Evolutionary conservation across 2,888 invertebrate genomes (phyloP).

Genomic region (Exephanes ischioxanthus): DNA sequence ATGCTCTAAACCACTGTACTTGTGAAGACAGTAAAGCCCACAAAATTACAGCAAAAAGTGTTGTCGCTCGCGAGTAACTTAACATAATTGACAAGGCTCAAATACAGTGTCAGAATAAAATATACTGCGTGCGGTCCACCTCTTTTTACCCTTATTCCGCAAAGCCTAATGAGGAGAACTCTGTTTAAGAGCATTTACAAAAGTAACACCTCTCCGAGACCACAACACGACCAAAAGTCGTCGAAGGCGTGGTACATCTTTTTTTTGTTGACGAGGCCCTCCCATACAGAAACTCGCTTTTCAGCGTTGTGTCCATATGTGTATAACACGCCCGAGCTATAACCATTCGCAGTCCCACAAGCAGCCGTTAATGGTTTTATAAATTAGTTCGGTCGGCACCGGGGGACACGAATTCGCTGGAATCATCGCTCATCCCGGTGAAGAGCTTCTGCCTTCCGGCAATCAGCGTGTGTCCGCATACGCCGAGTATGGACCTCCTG

Average conservation of each 20-base stretch:
- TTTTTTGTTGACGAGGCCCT: slow-evolving; percentile 47
- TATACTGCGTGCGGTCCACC: neutral
- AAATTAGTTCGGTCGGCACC: slow-evolving; percentile 70
- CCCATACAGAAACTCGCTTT: slow-evolving; percentile 26
- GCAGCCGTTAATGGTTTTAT: slow-evolving; percentile 71
- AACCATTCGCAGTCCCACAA: slow-evolving; percentile 56
- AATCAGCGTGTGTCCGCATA: slow-evolving; percentile 35
- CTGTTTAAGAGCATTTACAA: slow-evolving; percentile 46
- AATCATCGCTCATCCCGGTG: slow-evolving; percentile 70
- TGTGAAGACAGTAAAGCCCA: neutral
- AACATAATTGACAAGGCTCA: neutral
- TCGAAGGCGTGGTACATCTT: slow-evolving; percentile 36
- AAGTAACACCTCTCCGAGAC: slow-evolving; percentile 53
- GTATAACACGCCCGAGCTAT: neutral
- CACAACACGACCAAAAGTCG: slow-evolving; percentile 49
- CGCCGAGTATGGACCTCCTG: slow-evolving; percentile 7
- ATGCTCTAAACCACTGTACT: no score
- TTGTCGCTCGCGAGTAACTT: neutral
- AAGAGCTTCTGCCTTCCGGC: slow-evolving; percentile 61
- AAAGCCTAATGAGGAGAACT: slow-evolving; percentile 17
- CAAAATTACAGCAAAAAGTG: neutral
- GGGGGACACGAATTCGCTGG: slow-evolving; percentile 55
- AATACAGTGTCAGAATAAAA: neutral
- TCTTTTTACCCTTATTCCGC: neutral
- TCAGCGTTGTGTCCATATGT: neutral